Evolutionary conservation across 2,113 vertebrate species (phyloP).

Genomic region (Thermophis baileyi): DNA sequence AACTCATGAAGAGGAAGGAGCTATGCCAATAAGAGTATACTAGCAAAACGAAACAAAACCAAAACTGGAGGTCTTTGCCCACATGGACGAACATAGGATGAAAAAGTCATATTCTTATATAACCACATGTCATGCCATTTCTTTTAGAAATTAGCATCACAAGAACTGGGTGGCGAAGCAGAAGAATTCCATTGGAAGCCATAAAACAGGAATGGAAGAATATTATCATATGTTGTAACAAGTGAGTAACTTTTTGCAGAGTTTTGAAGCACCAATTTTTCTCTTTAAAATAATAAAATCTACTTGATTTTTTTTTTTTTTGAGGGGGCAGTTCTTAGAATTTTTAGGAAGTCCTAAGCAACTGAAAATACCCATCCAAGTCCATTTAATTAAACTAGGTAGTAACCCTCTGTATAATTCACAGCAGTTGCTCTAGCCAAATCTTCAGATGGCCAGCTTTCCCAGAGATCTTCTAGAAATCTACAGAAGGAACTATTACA

Average conservation of each 20-base stretch:
- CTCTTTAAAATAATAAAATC: neutral
- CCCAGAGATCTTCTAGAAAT: neutral
- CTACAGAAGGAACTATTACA: neutral
- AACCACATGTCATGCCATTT: neutral
- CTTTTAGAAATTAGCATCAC: neutral
- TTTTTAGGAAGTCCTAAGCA: neutral
- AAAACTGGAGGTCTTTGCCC: neutral
- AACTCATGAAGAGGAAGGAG: neutral
- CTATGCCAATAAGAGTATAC: neutral
- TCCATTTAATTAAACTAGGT: neutral
- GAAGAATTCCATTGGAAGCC: neutral
- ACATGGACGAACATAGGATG: neutral
- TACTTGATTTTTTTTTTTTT: neutral
- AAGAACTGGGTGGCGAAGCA: neutral
- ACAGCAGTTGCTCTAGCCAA: neutral
- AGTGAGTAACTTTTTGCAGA: neutral
- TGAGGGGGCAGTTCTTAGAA: neutral
- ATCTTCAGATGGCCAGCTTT: neutral
- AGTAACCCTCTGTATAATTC: neutral
- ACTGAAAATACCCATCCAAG: neutral
- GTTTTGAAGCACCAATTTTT: neutral
- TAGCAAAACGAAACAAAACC: neutral
- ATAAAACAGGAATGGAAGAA: neutral
- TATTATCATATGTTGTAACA: neutral
- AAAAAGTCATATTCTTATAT: conserved; percentile 4